Percentiles rank a stretch among this genome's conserved stretches.
phyloP scores from a whole-genome alignment of 2,797 vertebrate species.

The Scolopax rusticola region DNA sequence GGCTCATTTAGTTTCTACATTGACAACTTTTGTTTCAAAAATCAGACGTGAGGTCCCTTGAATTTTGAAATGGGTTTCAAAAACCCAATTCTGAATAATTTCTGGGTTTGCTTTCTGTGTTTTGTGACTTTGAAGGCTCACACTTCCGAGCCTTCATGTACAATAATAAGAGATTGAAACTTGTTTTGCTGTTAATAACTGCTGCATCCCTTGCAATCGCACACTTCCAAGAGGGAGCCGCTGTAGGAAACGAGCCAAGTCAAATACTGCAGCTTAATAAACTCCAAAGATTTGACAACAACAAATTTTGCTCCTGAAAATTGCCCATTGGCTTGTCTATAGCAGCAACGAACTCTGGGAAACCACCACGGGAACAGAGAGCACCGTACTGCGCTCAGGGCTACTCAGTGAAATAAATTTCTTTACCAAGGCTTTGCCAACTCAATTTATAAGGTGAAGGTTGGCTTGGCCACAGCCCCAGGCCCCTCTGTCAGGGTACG shows the following conservation, averaged over 20 bases:
- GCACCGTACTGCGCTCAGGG: not conserved
- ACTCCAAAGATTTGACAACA: not conserved
- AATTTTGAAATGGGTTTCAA: slow-evolving; percentile 44
- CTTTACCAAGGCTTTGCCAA: not conserved
- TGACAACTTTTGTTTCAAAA: slow-evolving; percentile 52
- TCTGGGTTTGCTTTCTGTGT: slow-evolving; percentile 16
- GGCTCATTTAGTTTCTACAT: not conserved
- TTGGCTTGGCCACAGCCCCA: not conserved
- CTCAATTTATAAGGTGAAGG: not conserved
- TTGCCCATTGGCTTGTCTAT: not conserved
- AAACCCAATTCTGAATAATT: slow-evolving; percentile 46
- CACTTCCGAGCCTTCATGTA: not conserved
- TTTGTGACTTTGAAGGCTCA: slow-evolving; percentile 52
- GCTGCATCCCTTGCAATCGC: slow-evolving; percentile 56
- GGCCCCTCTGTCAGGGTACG: not conserved
- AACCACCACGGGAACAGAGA: not conserved
- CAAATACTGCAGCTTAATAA: slow-evolving; percentile 44
- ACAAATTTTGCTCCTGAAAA: slow-evolving; percentile 10
- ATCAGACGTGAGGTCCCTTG: not conserved
- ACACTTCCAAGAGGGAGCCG: not conserved
- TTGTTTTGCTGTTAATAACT: slow-evolving; percentile 43
- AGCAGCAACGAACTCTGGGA: not conserved
- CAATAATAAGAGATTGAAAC: slow-evolving; percentile 7
- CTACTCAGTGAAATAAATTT: not conserved
- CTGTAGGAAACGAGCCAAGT: slow-evolving; percentile 53